Base-by-base conservation (phyloP, 2,888 invertebrate genomes). In the Cetonia aurata region DNA sequence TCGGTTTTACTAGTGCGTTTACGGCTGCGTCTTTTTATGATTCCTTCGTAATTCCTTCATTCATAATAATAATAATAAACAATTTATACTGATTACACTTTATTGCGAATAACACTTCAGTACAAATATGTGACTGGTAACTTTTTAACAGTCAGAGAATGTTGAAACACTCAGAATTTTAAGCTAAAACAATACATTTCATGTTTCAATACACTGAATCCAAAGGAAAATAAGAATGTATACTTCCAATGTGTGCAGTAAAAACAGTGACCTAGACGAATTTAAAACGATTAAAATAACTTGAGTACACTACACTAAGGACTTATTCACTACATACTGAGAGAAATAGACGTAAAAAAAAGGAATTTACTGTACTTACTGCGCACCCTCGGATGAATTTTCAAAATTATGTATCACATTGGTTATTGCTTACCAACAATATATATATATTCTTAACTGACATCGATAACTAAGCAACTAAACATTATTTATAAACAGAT, bases 361-460 rank as follows among this genome's bases (percentile, higher is more conserved):
- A 65, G 15, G 50, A 50, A 13, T 60, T 60, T 13, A 31, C 60
- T 60, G 62, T 25, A 37, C 52, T 62, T 62, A 62, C 62, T 62
- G 62, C 62, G 31, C 62, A 33, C 13, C 33, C 15, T 15, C 25
- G 1, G 10, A 33, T 33, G 33, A 62, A 31, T 48, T 70, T 52
- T 15, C 13, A 67, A 53, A 55, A 56, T 37, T 56, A 72, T 65
- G 72, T 77, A 77, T 77, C 77, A 77, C 77, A 77, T 76, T 74
- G 75, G 72, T 76, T 77, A 77, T 77, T 77, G 77, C 77, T 76
- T 74, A 76, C 74, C 73, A 76, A 76, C 71, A 72, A 75, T 74
- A 73, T 75, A 46, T 31, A 53, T 72, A 46, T 55, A 70, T 70
- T 50, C 55, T 59, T 70, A 69, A 46, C 31, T 70, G 53, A 70